Conservation (phyloP, 1,140 invertebrate genomes). For the Sycophaga agraensis region DNA sequence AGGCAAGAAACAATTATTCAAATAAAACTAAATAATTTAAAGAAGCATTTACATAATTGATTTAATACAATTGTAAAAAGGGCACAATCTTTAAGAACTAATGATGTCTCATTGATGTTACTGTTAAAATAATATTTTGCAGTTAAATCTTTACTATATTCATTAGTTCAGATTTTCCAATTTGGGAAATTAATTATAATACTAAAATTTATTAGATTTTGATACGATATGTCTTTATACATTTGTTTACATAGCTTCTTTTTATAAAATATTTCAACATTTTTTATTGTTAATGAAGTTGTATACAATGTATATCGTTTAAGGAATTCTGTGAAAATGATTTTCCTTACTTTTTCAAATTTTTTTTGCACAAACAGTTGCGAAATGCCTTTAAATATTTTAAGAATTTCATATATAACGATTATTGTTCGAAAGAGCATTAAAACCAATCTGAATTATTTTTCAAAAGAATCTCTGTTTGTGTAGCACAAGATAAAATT, state of each 20-base stretch:
- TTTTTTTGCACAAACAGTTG: constrained; percentile 31
- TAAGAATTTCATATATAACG: constrained; percentile 13
- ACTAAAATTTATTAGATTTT: constrained; percentile 27
- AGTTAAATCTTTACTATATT: constrained; percentile 24
- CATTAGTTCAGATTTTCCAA: constrained; percentile 18
- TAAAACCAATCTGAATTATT: background rate
- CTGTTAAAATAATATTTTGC: constrained; percentile 27
- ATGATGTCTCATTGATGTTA: constrained; percentile 23
- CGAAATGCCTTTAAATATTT: constrained; percentile 28
- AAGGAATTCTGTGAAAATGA: constrained; percentile 19
- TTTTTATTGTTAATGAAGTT: constrained; percentile 10
- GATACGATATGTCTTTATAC: background rate
- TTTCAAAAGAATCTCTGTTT: constrained; percentile 7
- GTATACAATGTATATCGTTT: background rate
- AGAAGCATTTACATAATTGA: constrained; percentile 29
- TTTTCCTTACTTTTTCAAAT: constrained; percentile 9
- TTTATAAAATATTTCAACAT: constrained; percentile 19
- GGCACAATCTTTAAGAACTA: constrained; percentile 25
- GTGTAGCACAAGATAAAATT: constrained; percentile 19
- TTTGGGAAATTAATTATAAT: constrained; percentile 29
- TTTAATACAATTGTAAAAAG: constrained; percentile 18
- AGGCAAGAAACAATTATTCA: constrained; percentile 24
- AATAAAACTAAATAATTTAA: constrained; percentile 26
- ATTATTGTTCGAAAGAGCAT: constrained; percentile 1
- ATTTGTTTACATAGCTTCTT: constrained; percentile 10